phyloP scores from a whole-genome alignment of 2,888 invertebrate genomes.

The Cerastis leucographa region DNA sequence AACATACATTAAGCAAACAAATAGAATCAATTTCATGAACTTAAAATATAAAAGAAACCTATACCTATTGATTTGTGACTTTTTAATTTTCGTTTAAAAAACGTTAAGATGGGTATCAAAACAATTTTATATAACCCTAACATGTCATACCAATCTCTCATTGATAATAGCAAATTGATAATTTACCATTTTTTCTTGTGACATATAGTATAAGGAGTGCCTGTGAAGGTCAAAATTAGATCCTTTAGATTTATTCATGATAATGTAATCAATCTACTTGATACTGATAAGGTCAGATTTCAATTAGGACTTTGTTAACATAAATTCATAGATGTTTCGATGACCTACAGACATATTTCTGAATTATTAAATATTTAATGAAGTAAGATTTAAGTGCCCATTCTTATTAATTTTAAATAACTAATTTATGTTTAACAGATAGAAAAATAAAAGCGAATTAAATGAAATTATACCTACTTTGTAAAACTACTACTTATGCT shows the following conservation, averaged over 20 bases:
- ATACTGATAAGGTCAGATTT: conserved; percentile 12
- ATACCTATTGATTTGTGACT: not conserved
- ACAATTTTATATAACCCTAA: not conserved
- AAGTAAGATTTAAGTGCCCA: not conserved
- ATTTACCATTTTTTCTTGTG: not conserved
- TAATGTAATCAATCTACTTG: not conserved
- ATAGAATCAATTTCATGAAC: not conserved
- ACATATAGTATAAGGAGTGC: not conserved
- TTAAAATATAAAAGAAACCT: not conserved
- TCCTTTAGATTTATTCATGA: not conserved
- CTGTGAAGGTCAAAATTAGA: not conserved
- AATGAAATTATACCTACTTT: conserved; percentile 12
- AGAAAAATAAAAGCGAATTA: conserved; percentile 3
- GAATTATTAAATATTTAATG: conserved; percentile 3
- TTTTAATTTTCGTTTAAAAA: not conserved
- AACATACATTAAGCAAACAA: not conserved
- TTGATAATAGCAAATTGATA: not conserved
- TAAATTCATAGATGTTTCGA: not conserved
- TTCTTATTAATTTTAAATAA: conserved; percentile 7
- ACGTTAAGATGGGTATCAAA: not conserved
- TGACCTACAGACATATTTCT: not conserved
- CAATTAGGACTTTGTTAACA: not conserved
- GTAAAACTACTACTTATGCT: conserved; percentile 47
- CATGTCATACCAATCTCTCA: not conserved
- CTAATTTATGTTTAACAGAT: not conserved